Evolutionary conservation across 2,888 invertebrate genomes (phyloP), one percentile per base, ranked within the genome.

Genomic region (Spatulosminthurus flaviceps): DNA sequence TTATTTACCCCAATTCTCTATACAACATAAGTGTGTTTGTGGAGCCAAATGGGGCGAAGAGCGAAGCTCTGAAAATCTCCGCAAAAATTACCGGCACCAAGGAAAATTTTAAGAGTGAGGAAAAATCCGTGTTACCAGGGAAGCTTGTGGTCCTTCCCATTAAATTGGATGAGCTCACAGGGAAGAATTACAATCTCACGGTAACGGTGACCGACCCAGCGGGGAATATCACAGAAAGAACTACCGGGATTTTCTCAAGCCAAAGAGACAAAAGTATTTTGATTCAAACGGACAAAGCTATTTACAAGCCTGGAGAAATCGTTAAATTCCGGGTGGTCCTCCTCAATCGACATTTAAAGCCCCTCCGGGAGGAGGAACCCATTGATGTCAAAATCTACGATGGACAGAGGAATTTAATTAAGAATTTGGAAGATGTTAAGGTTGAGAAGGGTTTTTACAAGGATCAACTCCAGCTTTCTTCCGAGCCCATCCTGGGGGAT

Each of bases 211-310:
- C 64, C 19, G 64, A 64, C 26, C 24, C 64, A 9, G 24, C 11
- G 7, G 24, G n/a, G 64, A 22, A 64, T 5, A 64, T 2, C 64
- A 1, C 2, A 2, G 24, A 64, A 24, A 64, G 64, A 4, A 2
- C 2, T 9, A 24, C 64, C 24, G 64, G 24, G 24, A 64, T 64
- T 24, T 64, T 24, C 24, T 2, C 64, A 2, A 64, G 64, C 24
- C 64, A 64, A 21, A 11, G 64, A 16, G 64, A 64, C n/a, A 64
- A 64, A 64, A 24, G 24, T 1, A 42, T 95, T 19, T 94, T 95
- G 86, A 91, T 97, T 81, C 96, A 97, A 88, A 95, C 96, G 0
- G 97, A 97, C 88, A 94, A 95, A 88, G 92, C 94, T 13, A 92
- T 96, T 82, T 97, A 97, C 88, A 94, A 95, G 87, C 96, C 96